phyloP scores from a whole-genome alignment of 1,140 invertebrate genomes.

The Drosophila takahashii region DNA sequence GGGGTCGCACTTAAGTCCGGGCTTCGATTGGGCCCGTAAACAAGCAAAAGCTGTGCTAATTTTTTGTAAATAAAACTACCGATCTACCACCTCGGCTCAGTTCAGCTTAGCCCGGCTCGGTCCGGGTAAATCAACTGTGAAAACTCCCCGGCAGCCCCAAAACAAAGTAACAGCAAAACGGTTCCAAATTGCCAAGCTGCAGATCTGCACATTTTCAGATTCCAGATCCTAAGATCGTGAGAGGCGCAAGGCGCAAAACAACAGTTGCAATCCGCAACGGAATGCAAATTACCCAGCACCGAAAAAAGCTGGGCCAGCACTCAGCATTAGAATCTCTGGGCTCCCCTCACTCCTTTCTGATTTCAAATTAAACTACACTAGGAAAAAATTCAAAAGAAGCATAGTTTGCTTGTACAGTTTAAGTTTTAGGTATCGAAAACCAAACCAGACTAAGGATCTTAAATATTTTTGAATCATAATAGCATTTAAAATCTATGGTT shows the following conservation, averaged over 20 bases:
- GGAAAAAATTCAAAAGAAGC: background rate
- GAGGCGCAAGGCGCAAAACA: slow-evolving; percentile 81
- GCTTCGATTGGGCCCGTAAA: slow-evolving; percentile 50
- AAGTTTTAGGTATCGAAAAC: too few relatives aligned
- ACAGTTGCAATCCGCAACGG: slow-evolving; percentile 83
- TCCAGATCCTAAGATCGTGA: slow-evolving; percentile 64
- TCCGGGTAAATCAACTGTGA: slow-evolving; percentile 77
- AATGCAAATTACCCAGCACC: slow-evolving; percentile 76
- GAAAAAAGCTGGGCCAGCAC: slow-evolving; percentile 31
- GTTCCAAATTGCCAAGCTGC: slow-evolving; percentile 68
- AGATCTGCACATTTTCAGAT: slow-evolving; percentile 17
- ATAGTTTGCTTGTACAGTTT: too few relatives aligned
- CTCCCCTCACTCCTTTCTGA: background rate
- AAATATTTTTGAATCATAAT: too few relatives aligned
- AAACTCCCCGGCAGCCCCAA: slow-evolving; percentile 47
- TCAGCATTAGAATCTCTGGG: slow-evolving; percentile 62
- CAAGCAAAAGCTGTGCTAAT: slow-evolving; percentile 82
- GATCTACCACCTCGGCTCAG: slow-evolving; percentile 48
- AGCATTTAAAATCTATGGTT: too few relatives aligned
- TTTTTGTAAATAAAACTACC: slow-evolving; percentile 84
- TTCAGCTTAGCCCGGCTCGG: slow-evolving; percentile 9
- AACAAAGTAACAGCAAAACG: slow-evolving; percentile 57
- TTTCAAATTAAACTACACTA: slow-evolving; percentile 12
- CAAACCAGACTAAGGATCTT: too few relatives aligned
- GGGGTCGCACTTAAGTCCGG: background rate